phyloP scores from a whole-genome alignment of 2,888 invertebrate genomes.

The Apotomis turbidana region DNA sequence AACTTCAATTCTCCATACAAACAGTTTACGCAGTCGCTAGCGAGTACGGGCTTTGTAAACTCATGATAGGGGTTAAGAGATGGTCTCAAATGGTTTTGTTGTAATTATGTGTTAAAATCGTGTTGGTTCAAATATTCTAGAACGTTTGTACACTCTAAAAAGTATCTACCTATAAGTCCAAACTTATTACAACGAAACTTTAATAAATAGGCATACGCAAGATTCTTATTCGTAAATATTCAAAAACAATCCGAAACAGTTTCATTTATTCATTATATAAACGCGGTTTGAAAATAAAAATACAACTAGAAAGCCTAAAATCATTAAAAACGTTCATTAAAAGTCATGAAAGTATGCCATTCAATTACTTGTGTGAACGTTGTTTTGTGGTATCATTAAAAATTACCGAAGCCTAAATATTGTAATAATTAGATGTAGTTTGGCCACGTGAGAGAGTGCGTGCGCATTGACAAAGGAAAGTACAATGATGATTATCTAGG shows the following conservation, averaged over 20 bases:
- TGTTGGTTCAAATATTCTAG: too few species aligned
- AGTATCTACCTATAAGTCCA: too few species aligned
- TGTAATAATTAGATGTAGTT: constrained; percentile 30
- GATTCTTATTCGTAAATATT: neutral
- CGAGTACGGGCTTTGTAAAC: too few species aligned
- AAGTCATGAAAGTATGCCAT: constrained; percentile 38
- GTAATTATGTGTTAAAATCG: too few species aligned
- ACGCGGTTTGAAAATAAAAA: constrained; percentile 28
- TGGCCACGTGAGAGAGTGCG: constrained; percentile 29
- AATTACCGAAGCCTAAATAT: constrained; percentile 42
- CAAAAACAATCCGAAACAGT: constrained; percentile 17
- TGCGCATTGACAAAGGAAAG: constrained; percentile 21
- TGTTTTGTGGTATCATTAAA: constrained; percentile 40
- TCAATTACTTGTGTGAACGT: constrained; percentile 39
- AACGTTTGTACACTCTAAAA: too few species aligned
- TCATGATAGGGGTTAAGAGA: too few species aligned
- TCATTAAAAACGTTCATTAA: constrained; percentile 39
- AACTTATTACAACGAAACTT: neutral
- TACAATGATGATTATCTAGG: constrained; percentile 25
- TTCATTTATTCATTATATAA: constrained; percentile 23
- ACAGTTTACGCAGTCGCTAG: too few species aligned
- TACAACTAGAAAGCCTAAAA: constrained; percentile 40
- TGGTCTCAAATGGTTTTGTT: too few species aligned
- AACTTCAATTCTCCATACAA: too few species aligned
- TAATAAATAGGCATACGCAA: neutral